Evolutionary conservation across 1,140 invertebrate genomes (phyloP).

Genomic region (Psix sp.): DNA sequence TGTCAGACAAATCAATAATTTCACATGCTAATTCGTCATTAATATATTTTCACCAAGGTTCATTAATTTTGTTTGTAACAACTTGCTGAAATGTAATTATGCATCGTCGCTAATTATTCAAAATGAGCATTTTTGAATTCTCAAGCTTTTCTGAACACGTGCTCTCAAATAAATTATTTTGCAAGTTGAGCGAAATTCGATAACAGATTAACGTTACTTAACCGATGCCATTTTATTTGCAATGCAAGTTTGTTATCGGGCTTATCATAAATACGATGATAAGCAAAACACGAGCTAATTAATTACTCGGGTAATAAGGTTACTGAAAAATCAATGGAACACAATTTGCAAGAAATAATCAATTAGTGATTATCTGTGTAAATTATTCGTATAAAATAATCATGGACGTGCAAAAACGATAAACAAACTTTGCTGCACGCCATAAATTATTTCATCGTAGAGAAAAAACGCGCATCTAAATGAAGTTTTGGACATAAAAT

Average conservation of each 20-base stretch:
- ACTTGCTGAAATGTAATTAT: slow-evolving; percentile 50
- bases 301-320: slow-evolving; percentile 24
- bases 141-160: slow-evolving; percentile 38
- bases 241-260: slow-evolving; percentile 45
- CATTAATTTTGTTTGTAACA: no score
- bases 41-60: no score
- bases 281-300: slow-evolving; percentile 52
- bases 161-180: slow-evolving; percentile 48
- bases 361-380: no score
- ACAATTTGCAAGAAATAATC: slow-evolving; percentile 1
- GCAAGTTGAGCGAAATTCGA: slow-evolving; percentile 57
- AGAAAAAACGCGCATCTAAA: no score
- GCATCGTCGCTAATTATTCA: slow-evolving; percentile 37
- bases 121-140: slow-evolving; percentile 18
- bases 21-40: no score
- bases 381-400: no score
- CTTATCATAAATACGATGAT: slow-evolving; percentile 53
- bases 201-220: slow-evolving; percentile 58
- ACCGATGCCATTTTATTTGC: slow-evolving; percentile 47
- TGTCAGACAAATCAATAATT: no score
- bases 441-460: no score
- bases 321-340: slow-evolving; percentile 14
- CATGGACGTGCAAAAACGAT: no score
- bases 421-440: no score
- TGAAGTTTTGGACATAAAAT: no score